Base-by-base conservation (phyloP, 2,797 vertebrate species). In the Mallotus villosus region DNA sequence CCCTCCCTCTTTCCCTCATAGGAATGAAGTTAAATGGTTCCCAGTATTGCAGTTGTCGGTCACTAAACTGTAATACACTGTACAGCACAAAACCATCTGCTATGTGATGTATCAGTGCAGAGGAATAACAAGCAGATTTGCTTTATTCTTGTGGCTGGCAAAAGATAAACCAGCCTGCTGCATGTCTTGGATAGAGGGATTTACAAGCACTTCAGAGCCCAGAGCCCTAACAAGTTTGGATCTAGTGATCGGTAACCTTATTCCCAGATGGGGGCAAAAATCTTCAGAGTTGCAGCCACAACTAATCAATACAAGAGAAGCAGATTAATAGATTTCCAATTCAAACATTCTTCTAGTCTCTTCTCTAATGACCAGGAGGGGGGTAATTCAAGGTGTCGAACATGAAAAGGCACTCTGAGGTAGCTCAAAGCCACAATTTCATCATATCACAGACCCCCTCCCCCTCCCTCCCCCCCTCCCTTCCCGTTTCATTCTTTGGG, bases 321-420 rank as follows among this genome's bases (percentile, higher is more conserved):
- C 76, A 80, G 83, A 90, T 84, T 51, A 85, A 87, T 86, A 84
- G 86, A 85, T 90, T 88, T 87, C 82, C 78, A 75, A 84, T 85
- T 83, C 53, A 63, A 87, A 81, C 67, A 77, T 72, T 78, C 78
- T 69, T 19, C 21, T 74, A 76, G 79, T 71, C 75, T 68, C 73
- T 78, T 46, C 74, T 76, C 68, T 83, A 84, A 87, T 86, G 81
- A 86, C 74, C 78, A 34, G 1, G 27, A 75, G 71, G 74, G 66
- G 68, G 83, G 85, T 84, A 87, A 87, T 84, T 78, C 72, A 80
- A 87, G 81, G 80, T 90, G 85, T 86, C 58, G 74, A 77, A 90
- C 76, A 82, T 41, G 73, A 60, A 78, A 83, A 66, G 83, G 81
- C 68, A 78, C 80, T 85, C 83, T 78, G 74, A 78, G 46, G 51